These are phyloP conservation scores for Indri indri DNA, from an alignment of 2,113 vertebrate genomes.

Conservation along the genomic window DNA sequence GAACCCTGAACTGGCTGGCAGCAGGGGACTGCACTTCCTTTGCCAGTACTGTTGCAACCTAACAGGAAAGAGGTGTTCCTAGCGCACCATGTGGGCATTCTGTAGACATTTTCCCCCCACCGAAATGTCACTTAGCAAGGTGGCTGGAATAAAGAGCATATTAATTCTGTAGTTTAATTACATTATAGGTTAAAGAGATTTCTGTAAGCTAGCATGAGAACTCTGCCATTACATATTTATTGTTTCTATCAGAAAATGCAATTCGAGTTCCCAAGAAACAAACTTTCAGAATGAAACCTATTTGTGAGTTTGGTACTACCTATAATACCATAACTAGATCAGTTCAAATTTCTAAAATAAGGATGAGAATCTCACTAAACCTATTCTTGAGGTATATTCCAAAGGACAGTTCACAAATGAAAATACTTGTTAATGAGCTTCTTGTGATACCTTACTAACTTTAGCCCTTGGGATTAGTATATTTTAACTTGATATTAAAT, in stretches of 20 bases:
- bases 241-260: slow-evolving; percentile 9
- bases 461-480: not conserved
- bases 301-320: not conserved
- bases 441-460: not conserved
- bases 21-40: not conserved
- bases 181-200: not conserved
- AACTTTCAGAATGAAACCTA: not conserved
- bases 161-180: not conserved
- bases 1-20: not conserved
- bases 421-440: not conserved
- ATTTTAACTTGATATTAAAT: slow-evolving; percentile 8
- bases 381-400: not conserved
- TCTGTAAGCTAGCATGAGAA: not conserved
- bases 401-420: slow-evolving; percentile 4
- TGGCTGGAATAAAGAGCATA: not conserved
- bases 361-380: not conserved
- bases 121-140: not conserved
- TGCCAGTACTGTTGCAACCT: not conserved
- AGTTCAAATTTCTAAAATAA: slow-evolving; percentile 38
- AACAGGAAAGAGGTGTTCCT: not conserved
- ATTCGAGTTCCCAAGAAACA: not conserved
- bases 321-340: not conserved
- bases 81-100: not conserved
- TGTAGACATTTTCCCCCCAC: not conserved
- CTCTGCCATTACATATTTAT: not conserved